Evolutionary conservation across 1,140 invertebrate genomes (phyloP).

Genomic region (Potamilus streckersoni): DNA sequence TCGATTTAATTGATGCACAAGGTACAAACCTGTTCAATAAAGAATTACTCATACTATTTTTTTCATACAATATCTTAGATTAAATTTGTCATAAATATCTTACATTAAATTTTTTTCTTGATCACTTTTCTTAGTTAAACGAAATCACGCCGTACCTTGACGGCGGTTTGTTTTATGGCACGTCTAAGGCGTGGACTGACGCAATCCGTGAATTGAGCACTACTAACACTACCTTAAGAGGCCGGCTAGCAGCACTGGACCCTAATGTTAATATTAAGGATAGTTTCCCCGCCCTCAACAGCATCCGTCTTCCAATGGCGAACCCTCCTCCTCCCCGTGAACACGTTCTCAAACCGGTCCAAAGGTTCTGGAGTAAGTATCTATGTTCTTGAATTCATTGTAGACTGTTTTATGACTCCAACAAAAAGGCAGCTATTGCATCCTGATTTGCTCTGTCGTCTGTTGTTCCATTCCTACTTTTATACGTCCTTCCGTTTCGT

Average conservation of each 20-base stretch:
- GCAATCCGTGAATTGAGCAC: constrained; percentile 70
- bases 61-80: too few relatives aligned
- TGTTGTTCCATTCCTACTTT: too few relatives aligned
- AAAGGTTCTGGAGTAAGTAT: constrained; percentile 73
- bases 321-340: constrained; percentile 74
- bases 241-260: constrained; percentile 60
- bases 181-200: constrained; percentile 73
- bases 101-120: too few relatives aligned
- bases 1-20: too few relatives aligned
- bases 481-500: too few relatives aligned
- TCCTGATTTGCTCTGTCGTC: too few relatives aligned
- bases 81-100: too few relatives aligned
- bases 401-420: too few relatives aligned
- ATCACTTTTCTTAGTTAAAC: constrained; percentile 69
- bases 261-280: constrained; percentile 40
- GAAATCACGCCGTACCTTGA: constrained; percentile 76
- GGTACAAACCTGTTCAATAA: too few relatives aligned
- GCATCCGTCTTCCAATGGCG: constrained; percentile 70
- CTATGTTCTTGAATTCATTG: too few relatives aligned
- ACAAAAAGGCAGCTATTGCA: too few relatives aligned
- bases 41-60: too few relatives aligned
- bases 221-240: constrained; percentile 54
- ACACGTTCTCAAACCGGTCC: constrained; percentile 67
- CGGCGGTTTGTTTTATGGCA: constrained; percentile 74
- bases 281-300: constrained; percentile 72